Evolutionary conservation across 2,888 invertebrate species (phyloP).

Genomic region (Limnephilus marmoratus): DNA sequence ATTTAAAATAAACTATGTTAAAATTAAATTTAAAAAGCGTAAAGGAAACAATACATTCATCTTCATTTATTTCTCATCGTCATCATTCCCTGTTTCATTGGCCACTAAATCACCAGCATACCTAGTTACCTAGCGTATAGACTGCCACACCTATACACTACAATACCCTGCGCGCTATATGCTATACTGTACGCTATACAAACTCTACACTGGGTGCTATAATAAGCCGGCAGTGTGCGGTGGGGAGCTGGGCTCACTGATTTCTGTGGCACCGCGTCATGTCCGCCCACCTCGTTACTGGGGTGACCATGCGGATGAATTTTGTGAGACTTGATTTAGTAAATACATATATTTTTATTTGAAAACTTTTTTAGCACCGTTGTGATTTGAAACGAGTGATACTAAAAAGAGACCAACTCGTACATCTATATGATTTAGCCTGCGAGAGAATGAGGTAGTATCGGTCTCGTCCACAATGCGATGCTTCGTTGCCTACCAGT

Average conservation of each 20-base stretch:
- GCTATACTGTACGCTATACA: background rate
- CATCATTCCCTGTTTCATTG: slow-evolving; percentile 29
- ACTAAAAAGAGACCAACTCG: too few species aligned
- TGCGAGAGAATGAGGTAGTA: too few species aligned
- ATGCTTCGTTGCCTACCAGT: too few species aligned
- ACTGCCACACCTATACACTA: background rate
- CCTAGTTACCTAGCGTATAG: background rate
- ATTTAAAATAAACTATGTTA: background rate
- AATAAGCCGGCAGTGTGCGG: background rate
- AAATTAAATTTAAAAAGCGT: slow-evolving; percentile 9
- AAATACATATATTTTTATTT: too few species aligned
- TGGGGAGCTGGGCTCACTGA: slow-evolving; percentile 18
- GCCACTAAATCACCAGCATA: slow-evolving; percentile 15
- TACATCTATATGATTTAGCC: too few species aligned
- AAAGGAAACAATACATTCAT: slow-evolving; percentile 31
- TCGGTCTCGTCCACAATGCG: too few species aligned
- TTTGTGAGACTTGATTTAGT: too few species aligned
- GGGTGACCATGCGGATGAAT: background rate
- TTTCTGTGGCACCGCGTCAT: background rate
- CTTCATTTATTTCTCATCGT: slow-evolving; percentile 37
- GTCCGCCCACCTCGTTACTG: slow-evolving; percentile 2
- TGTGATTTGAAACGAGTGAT: too few species aligned
- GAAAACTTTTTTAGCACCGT: too few species aligned
- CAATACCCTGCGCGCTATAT: background rate
- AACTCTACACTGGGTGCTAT: background rate